A percentile compares a stretch with the other conserved stretches of the same genome.
phyloP scores from a whole-genome alignment of 2,797 vertebrate species.

The Catharus ustulatus region DNA sequence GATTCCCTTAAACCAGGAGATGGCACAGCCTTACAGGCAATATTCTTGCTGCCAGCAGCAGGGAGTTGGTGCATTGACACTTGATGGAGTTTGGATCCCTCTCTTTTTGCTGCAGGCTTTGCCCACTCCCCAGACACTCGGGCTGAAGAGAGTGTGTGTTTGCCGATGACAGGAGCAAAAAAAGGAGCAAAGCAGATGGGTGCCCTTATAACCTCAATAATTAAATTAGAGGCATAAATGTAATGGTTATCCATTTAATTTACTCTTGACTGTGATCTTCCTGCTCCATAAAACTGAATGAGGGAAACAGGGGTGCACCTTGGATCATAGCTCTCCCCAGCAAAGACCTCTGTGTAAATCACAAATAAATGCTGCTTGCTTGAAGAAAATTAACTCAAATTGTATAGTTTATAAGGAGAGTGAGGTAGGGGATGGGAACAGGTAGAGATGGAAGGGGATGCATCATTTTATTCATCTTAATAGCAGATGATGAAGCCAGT shows the following conservation, averaged over 20 bases:
- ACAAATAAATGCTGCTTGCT: background rate
- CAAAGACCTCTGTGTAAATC: rapidly evolving
- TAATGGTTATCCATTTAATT: background rate
- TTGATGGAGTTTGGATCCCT: rapidly evolving
- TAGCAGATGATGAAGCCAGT: background rate
- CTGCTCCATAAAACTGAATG: background rate
- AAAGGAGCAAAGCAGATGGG: background rate
- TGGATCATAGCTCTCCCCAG: background rate
- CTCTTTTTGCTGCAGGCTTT: background rate
- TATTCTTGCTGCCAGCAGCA: background rate
- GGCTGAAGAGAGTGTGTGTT: rapidly evolving
- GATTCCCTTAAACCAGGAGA: background rate
- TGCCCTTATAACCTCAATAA: background rate
- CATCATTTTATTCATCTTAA: background rate
- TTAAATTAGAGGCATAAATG: background rate
- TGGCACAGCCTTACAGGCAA: background rate
- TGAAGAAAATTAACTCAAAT: background rate
- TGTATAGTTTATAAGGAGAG: background rate
- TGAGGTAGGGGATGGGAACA: background rate
- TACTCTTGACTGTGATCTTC: background rate
- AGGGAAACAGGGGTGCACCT: background rate
- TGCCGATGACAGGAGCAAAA: background rate
- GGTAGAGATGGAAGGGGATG: background rate
- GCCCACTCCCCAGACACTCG: rapidly evolving
- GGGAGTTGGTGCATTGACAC: background rate